Base-by-base conservation (phyloP, 2,113 vertebrate genomes). In the Diphyllodes magnificus region DNA sequence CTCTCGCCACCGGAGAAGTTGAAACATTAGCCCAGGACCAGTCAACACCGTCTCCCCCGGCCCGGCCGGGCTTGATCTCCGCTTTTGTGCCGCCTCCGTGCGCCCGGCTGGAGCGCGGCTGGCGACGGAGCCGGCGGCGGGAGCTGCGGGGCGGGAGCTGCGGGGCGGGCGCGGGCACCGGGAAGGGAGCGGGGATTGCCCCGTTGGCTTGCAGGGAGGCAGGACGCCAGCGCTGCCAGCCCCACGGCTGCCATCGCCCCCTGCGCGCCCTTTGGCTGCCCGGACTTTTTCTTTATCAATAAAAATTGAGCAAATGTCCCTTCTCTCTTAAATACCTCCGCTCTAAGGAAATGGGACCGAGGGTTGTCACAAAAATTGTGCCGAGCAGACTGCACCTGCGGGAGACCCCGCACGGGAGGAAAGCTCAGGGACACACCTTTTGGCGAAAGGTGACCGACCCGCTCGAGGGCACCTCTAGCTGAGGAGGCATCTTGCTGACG, bases 181-280 rank as follows among this genome's bases (percentile, higher is more conserved):
- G 47, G 37, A 6, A 2, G 27, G 45, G 40, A 66, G 61, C 4
- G 6, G 50, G 30, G 60, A 5, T 9, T 1, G 4, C 19, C 37
- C 23, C 7, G 0, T 0, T 0, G 21, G 4, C 13, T 2, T 2
- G 30, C 10, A 6, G 70, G 3, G 1, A 17, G 16, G 3, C 3
- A 20, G 42, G 20, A 40, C 13, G 25, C 7, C 1, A 10, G 60
- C 11, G 5, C 56, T 6, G 72, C 47, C 7, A 3, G 20, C 57
- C 39, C 7, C 73, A 5, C 2, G 14, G 59, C 61, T 16, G 42
- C 30, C 78, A 8, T 5, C 18, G 25, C 15, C 27, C 19, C 27
- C 25, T 8, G 33, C 6, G 1, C 0, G 12, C 49, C 10, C 7
- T 9, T 22, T 6, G 35, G n/a, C 21, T 73, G 44, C 45, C 9